These are phyloP conservation scores for Probosciger aterrimus DNA, from an alignment of 2,113 vertebrate species.

Conservation along the genomic window DNA sequence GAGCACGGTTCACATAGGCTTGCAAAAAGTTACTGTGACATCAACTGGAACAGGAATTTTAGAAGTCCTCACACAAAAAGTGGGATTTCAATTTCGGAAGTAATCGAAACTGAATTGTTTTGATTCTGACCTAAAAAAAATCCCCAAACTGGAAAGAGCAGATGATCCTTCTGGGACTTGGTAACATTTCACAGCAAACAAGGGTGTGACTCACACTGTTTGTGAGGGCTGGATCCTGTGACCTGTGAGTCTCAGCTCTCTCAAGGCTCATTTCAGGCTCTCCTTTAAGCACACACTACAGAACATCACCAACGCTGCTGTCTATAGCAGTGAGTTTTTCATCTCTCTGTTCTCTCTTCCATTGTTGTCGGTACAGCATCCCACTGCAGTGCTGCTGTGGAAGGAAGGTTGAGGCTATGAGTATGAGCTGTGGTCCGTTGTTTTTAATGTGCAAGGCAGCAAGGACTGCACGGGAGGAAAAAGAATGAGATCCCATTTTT, in stretches of 20 bases:
- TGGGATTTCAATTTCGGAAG: not conserved
- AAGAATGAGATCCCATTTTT: not conserved
- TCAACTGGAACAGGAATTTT: not conserved
- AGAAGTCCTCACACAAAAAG: not conserved
- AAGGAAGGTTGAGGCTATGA: not conserved
- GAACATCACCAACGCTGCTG: not conserved
- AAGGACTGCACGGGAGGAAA: not conserved
- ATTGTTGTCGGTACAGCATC: not conserved
- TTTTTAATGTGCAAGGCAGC: not conserved
- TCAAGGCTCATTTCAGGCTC: not conserved
- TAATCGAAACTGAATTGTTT: not conserved
- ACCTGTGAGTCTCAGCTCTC: not conserved
- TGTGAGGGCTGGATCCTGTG: not conserved
- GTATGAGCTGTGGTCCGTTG: accelerated
- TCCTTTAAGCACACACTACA: not conserved
- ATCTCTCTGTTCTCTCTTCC: not conserved
- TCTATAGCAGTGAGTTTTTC: not conserved
- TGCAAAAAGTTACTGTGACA: not conserved
- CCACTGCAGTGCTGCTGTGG: accelerated
- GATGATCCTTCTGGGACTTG: not conserved
- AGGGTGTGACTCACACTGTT: not conserved
- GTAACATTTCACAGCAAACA: not conserved
- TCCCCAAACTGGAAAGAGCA: not conserved
- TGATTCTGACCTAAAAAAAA: not conserved
- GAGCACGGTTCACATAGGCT: accelerated